A percentile compares a stretch with the other conserved stretches of the same genome.
Conservation (phyloP, 1,140 invertebrate species). For the Glossosoma conforme region DNA sequence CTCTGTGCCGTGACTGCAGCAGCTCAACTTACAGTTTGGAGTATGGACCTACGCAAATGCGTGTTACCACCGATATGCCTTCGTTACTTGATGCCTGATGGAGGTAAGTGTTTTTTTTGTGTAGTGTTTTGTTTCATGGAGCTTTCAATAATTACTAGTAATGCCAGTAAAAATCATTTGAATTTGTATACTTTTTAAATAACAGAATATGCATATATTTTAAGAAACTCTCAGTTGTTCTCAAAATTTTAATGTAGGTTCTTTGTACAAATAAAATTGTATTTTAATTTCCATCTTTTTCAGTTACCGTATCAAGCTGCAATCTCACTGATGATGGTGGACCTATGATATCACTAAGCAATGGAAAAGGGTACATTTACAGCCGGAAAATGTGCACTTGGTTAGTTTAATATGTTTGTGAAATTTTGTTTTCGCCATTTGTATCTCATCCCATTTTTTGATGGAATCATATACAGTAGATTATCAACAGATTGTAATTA, state of each 20-base stretch:
- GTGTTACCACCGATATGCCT: slow-evolving; percentile 42
- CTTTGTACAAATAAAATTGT: not conserved
- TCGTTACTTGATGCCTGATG: slow-evolving; percentile 43
- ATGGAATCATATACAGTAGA: no score
- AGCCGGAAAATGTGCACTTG: slow-evolving; percentile 59
- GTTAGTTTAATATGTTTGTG: slow-evolving; percentile 49
- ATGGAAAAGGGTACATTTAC: slow-evolving; percentile 64
- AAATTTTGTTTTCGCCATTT: not conserved
- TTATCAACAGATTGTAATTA: no score
- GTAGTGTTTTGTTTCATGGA: not conserved
- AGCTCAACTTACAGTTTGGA: slow-evolving; percentile 41
- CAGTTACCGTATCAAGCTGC: slow-evolving; percentile 54
- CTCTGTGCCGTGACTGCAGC: slow-evolving; percentile 37
- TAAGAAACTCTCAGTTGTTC: no score
- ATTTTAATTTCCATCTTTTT: slow-evolving; percentile 34
- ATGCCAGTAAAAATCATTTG: not conserved
- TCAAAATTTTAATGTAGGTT: not conserved
- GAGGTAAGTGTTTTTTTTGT: slow-evolving; percentile 35
- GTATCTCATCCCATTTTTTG: not conserved
- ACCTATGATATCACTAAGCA: slow-evolving; percentile 61
- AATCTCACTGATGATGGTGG: slow-evolving; percentile 56
- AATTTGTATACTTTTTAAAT: not conserved
- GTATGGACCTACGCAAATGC: slow-evolving; percentile 36
- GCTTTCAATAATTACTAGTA: not conserved
- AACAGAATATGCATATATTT: no score